Evolutionary conservation across 2,113 vertebrate genomes (phyloP), one percentile per base, ranked within the genome.

Genomic region (Harpagus bidentatus): DNA sequence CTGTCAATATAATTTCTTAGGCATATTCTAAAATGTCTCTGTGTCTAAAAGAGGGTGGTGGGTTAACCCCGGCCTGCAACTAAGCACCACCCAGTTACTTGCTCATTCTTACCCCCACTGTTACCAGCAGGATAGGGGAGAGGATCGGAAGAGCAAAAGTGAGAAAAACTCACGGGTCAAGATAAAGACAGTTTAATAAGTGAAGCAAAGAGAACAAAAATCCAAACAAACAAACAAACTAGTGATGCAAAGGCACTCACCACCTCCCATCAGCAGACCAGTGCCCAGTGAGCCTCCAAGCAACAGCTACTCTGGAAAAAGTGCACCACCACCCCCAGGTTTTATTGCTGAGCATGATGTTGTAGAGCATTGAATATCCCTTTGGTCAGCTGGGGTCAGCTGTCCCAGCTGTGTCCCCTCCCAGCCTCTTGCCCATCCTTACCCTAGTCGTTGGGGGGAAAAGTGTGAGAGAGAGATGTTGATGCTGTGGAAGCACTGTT

Each of bases 321-420:
- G 7, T 13, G 9, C 1, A 3, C 9, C 16, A 53, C 0, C 13
- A 23, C 1, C 6, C 10, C 10, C 31, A 22, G 11, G 2, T 48
- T 70, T 86, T 81, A 50, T 65, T 69, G 12, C 25, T 70, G 55
- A 78, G 7, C 6, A 32, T 48, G 45, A 52, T 4, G 0, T 28
- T 80, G 32, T 7, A 69, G 18, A 77, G 8, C 18, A 48, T 3
- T 38, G 26, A 58, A 16, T 45, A 61, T 18, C 25, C 34, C 12
- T 82, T 65, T 53, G 28, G 15, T 40, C 34, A 58, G 2, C 13
- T 59, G 16, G 8, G 9, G 67, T 36, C 18, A 36, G 7, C 22
- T 59, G n/a, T 50, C 38, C 21, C 19, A 70, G 11, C 12, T 83
- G 9, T 59, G 17, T n/a, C 11, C 2, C 7, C 47, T 74, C 15